These are phyloP conservation scores for Pimpla rufipes DNA, from an alignment of 2,888 invertebrate species.

Conservation along the genomic window DNA sequence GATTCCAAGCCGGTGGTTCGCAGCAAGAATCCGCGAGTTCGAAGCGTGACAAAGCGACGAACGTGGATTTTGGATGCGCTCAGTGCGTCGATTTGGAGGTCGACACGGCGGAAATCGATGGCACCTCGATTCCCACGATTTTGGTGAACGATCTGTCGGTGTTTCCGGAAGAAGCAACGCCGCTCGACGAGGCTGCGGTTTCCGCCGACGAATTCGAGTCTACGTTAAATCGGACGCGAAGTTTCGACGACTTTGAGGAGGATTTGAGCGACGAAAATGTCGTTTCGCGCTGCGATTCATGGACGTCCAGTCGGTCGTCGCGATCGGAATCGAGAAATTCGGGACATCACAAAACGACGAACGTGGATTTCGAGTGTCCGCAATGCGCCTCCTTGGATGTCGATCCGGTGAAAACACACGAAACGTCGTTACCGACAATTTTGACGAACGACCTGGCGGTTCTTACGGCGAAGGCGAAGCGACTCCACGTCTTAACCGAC, in stretches of 20 bases:
- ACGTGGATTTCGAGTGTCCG: no score
- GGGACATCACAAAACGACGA: no score
- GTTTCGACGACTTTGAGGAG: constrained; percentile 53
- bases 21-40: neutral
- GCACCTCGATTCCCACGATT: constrained; percentile 26
- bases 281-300: no score
- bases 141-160: constrained; percentile 50
- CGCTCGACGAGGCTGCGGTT: constrained; percentile 28
- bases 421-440: no score
- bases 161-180: neutral
- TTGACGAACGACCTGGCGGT: no score
- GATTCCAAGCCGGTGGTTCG: neutral
- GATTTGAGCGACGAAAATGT: no score
- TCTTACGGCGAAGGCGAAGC: no score
- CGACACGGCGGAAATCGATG: constrained; percentile 24
- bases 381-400: no score
- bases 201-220: constrained; percentile 36
- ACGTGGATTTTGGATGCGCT: neutral
- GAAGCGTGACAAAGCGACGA: neutral
- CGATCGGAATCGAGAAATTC: no score
- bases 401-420: no score
- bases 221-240: constrained; percentile 41
- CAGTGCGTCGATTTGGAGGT: constrained; percentile 30
- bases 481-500: no score
- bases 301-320: no score